Percentiles rank a stretch among this genome's conserved stretches.
These are phyloP conservation scores for Xiphorhynchus elegans DNA, from an alignment of 2,113 vertebrate species.

Conservation along the genomic window DNA sequence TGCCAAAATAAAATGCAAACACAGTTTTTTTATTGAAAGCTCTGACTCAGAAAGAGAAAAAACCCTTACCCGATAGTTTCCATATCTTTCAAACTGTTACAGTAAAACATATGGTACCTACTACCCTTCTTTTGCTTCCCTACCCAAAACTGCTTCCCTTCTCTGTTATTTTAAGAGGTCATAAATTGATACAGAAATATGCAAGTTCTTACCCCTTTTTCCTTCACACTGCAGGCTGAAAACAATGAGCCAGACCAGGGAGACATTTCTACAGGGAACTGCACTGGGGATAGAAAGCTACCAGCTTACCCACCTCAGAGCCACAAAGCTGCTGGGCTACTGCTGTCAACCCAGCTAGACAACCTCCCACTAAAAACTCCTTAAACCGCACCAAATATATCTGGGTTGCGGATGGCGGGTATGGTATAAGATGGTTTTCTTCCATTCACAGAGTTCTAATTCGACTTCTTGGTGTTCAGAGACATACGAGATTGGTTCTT, in stretches of 20 bases:
- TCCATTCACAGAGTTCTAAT: background rate
- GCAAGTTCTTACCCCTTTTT: background rate
- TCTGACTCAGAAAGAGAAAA: background rate
- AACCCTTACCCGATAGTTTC: background rate
- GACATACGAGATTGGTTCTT: background rate
- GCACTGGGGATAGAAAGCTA: background rate
- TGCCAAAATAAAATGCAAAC: background rate
- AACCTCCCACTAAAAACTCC: background rate
- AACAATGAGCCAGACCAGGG: fast-evolving
- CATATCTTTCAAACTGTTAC: background rate
- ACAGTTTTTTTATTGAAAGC: background rate
- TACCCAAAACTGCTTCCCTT: background rate
- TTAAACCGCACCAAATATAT: background rate
- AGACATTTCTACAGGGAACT: background rate
- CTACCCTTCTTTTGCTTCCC: background rate
- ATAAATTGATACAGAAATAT: background rate
- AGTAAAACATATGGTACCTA: background rate
- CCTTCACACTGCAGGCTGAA: background rate
- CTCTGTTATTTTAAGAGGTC: background rate
- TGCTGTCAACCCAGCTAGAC: background rate
- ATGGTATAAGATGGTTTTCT: background rate
- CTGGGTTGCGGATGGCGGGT: background rate
- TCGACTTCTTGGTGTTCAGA: background rate
- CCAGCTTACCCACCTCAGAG: background rate
- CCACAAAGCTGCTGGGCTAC: background rate